Evolutionary conservation across 2,888 invertebrate genomes (phyloP).

Genomic region (Aradus depressus): DNA sequence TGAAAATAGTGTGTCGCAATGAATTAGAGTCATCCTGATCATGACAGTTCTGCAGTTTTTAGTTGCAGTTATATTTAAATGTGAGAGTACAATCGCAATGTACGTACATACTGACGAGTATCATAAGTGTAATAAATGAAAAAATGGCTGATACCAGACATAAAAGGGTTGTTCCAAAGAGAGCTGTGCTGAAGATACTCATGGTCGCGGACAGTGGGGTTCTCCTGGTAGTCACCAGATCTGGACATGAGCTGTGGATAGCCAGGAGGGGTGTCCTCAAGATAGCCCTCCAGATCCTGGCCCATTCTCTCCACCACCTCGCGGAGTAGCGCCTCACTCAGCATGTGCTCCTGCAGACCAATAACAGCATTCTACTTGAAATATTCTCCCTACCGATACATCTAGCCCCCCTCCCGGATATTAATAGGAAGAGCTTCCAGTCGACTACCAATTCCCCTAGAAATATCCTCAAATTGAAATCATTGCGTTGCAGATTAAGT

Average conservation of each 20-base stretch:
- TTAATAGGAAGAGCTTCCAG: no score
- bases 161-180: conserved; percentile 63
- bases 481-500: no score
- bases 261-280: conserved; percentile 45
- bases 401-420: no score
- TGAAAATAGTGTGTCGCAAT: no score
- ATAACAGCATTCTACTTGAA: not conserved
- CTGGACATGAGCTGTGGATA: conserved; percentile 39
- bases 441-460: no score
- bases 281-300: conserved; percentile 55
- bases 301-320: conserved; percentile 69
- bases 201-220: conserved; percentile 73
- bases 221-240: conserved; percentile 53
- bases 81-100: no score
- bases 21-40: no score
- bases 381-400: not conserved
- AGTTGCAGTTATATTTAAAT: no score
- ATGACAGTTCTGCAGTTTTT: no score
- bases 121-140: no score
- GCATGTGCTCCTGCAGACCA: conserved; percentile 20
- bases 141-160: conserved; percentile 49
- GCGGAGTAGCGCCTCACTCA: conserved; percentile 60
- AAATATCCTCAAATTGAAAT: no score
- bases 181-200: conserved; percentile 72
- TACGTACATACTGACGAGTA: no score